Base-by-base conservation (phyloP, 2,888 invertebrate genomes). In the Flexamia atlantica region DNA sequence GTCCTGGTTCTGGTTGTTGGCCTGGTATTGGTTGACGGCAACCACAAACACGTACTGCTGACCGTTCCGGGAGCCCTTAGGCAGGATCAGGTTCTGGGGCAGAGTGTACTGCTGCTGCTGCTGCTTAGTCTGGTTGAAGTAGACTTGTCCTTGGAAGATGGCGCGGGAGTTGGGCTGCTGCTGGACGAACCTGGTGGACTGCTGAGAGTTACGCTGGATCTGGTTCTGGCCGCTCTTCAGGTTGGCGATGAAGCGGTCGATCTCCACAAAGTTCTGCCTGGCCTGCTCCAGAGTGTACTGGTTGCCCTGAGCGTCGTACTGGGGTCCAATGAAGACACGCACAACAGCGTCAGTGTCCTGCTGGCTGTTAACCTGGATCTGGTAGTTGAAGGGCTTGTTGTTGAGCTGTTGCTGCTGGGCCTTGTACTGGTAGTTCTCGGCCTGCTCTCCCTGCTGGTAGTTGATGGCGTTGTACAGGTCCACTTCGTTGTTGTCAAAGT, bases 291-390 rank as follows among this genome's bases (percentile, higher is more conserved):
- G 82, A 53, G 85, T 85, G 53, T 88, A 79, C 10, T 89, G 89
- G 86, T 92, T 92, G 87, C 94, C 90, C 86, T 93, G 92, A 76
- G 93, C 91, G 88, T 95, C 94, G 88, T 92, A 92, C 89, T 95
- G 95, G 0, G 95, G 95, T 89, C 94, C 95, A 86, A 95, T 89
- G 91, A 93, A 95, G 2, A 94, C 90, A 85, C 94, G 93, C 2
- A 95, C 92, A 17, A 94, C 92, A 86, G 92, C 92, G 88, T 93
- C 92, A 9, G 90, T 91, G 20, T 91, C 88, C 86, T 93, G 92
- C 87, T 93, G 92, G 46, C 93, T 93, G n/a, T 90, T 87, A 28
- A 94, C 90, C 70, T 91, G 91, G 72, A 94, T 87, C 25, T 92
- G 92, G 76, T 93, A 91, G 87, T 91, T 92, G 91, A 94, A 94